Percentiles rank a stretch among this genome's conserved stretches.
These are phyloP conservation scores for Hecatera dysodea DNA, from an alignment of 2,888 invertebrate genomes.

Conservation along the genomic window DNA sequence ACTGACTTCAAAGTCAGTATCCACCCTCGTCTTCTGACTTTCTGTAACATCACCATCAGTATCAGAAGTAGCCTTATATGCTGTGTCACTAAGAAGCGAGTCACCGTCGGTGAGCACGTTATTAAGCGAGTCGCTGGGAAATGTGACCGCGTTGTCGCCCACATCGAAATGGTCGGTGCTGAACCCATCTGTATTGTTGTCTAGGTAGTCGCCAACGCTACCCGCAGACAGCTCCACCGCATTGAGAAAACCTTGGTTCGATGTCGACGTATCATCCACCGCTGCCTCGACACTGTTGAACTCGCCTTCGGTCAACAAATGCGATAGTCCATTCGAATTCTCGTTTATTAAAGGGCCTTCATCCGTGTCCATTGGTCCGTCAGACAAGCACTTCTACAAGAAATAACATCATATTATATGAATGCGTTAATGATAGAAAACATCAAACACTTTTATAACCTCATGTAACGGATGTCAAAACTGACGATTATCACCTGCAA, in stretches of 20 bases:
- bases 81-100: constrained; percentile 81
- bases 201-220: constrained; percentile 87
- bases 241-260: constrained; percentile 87
- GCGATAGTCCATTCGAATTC: constrained; percentile 87
- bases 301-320: constrained; percentile 86
- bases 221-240: constrained; percentile 87
- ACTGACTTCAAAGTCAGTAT: constrained; percentile 72
- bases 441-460: constrained; percentile 62
- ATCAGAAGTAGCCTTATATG: constrained; percentile 77
- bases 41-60: constrained; percentile 81
- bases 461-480: constrained; percentile 42
- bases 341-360: constrained; percentile 87
- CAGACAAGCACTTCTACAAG: constrained; percentile 84
- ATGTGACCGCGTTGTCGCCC: constrained; percentile 87
- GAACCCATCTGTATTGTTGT: constrained; percentile 82
- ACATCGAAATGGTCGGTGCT: constrained; percentile 85
- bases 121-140: constrained; percentile 83
- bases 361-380: constrained; percentile 86
- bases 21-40: constrained; percentile 72
- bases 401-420: constrained; percentile 15
- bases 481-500: constrained; percentile 77
- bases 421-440: constrained; percentile 18
- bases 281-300: constrained; percentile 87
- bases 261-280: constrained; percentile 86
- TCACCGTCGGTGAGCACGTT: constrained; percentile 85